These are phyloP conservation scores for Pimpla rufipes DNA, from an alignment of 2,888 invertebrate species.

Conservation along the genomic window DNA sequence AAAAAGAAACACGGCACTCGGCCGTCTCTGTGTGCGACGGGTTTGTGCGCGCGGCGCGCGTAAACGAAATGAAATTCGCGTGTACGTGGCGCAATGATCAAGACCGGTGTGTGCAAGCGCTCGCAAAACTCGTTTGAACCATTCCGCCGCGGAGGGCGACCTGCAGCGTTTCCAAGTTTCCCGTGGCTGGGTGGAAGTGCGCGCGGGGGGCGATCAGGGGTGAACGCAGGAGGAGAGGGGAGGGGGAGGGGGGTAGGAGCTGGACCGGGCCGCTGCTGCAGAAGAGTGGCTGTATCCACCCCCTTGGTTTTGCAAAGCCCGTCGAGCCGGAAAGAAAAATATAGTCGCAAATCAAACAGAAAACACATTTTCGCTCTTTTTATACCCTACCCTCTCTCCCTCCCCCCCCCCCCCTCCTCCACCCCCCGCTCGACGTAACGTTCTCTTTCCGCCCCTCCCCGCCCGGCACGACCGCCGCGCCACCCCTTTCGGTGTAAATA, in stretches of 20 bases:
- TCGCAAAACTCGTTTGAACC: conserved; percentile 63
- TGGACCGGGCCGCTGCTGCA: conserved; percentile 23
- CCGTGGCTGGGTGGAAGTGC: conserved; percentile 11
- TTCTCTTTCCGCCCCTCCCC: conserved; percentile 11
- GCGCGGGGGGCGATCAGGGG: conserved; percentile 18
- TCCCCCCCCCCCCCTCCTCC: conserved; percentile 28
- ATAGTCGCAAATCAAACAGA: conserved; percentile 81
- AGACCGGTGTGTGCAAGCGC: conserved; percentile 37
- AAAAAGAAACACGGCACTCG: conserved; percentile 43
- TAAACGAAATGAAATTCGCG: conserved; percentile 50
- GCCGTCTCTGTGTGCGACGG: too few species aligned
- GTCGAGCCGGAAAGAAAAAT: conserved; percentile 78
- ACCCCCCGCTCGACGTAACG: neutral
- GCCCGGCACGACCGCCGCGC: conserved; percentile 23
- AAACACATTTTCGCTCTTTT: conserved; percentile 80
- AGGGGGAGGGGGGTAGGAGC: neutral
- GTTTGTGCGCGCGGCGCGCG: neutral
- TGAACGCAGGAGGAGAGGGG: neutral
- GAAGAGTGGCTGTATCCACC: conserved; percentile 44
- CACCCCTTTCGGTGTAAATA: conserved; percentile 77
- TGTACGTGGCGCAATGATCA: neutral
- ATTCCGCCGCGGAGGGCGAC: conserved; percentile 44
- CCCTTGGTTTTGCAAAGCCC: conserved; percentile 66
- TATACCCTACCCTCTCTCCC: conserved; percentile 62
- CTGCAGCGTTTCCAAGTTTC: conserved; percentile 50